These are phyloP conservation scores for Hippocampus barbouri DNA, from an alignment of 2,113 vertebrate species.

Conservation along the genomic window DNA sequence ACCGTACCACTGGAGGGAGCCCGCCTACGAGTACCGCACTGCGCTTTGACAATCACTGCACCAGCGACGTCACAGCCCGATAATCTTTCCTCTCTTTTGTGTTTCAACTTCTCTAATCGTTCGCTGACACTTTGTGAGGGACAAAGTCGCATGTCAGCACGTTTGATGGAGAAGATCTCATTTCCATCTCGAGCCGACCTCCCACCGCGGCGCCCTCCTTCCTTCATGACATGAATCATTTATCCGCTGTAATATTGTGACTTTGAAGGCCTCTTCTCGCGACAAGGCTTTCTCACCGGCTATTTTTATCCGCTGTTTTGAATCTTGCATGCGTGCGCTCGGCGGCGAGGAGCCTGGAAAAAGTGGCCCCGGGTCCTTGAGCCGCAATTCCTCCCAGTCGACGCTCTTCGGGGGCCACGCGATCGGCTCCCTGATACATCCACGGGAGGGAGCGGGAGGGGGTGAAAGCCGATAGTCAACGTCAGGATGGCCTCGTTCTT, in stretches of 20 bases:
- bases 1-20: background rate
- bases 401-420: conserved; percentile 13
- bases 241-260: conserved; percentile 34
- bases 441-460: background rate
- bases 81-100: background rate
- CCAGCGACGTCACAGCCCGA: background rate
- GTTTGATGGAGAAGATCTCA: conserved; percentile 27
- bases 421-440: conserved; percentile 47
- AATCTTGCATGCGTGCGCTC: conserved; percentile 42
- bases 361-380: conserved; percentile 4
- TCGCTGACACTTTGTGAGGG: background rate
- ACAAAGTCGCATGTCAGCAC: conserved; percentile 12
- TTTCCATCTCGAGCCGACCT: background rate
- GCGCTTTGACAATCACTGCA: background rate
- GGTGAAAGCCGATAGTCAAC: conserved; percentile 45
- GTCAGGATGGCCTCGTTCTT: conserved; percentile 25
- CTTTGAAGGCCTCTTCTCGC: conserved; percentile 24
- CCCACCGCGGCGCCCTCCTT: conserved; percentile 12
- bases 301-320: conserved; percentile 26
- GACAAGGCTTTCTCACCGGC: conserved; percentile 42
- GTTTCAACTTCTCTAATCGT: background rate
- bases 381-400: conserved; percentile 15
- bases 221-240: conserved; percentile 34
- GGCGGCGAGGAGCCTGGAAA: conserved; percentile 2
- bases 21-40: background rate